phyloP scores from a whole-genome alignment of 2,113 vertebrate species.

The Climacteris rufus region DNA sequence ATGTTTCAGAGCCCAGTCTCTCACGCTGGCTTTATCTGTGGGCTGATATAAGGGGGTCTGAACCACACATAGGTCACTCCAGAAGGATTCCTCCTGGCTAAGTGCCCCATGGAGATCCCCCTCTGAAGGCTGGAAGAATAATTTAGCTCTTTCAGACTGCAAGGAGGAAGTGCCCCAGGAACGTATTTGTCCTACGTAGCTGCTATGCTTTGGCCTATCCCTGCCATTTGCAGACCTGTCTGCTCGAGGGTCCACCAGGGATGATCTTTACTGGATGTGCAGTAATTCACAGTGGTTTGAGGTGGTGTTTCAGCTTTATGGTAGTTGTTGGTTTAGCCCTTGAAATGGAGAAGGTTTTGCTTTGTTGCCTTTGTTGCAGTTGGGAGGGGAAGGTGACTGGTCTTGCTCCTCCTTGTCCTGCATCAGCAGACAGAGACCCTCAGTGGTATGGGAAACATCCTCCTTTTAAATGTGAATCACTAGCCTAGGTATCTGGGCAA shows the following conservation, averaged over 20 bases:
- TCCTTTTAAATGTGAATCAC: slow-evolving; percentile 57
- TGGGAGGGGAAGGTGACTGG: not conserved
- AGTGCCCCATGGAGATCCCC: not conserved
- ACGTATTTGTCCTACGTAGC: not conserved
- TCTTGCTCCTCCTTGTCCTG: not conserved
- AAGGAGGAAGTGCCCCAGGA: not conserved
- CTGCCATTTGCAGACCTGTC: not conserved
- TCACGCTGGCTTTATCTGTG: not conserved
- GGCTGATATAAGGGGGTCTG: not conserved
- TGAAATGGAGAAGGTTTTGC: not conserved
- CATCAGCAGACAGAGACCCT: not conserved
- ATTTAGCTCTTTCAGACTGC: not conserved
- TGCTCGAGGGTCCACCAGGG: fast-evolving
- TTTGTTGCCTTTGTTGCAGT: not conserved
- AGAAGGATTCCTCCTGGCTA: not conserved
- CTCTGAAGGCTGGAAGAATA: not conserved
- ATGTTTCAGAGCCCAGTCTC: not conserved
- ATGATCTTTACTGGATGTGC: not conserved
- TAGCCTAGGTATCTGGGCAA: slow-evolving; percentile 1
- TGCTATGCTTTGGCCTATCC: not conserved
- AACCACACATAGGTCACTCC: not conserved
- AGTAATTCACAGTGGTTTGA: not conserved
- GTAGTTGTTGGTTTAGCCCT: not conserved
- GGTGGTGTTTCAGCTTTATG: not conserved
- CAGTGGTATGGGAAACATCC: slow-evolving; percentile 11